Evolutionary conservation across 2,113 vertebrate genomes (phyloP).

Genomic region (Alligator mississippiensis): DNA sequence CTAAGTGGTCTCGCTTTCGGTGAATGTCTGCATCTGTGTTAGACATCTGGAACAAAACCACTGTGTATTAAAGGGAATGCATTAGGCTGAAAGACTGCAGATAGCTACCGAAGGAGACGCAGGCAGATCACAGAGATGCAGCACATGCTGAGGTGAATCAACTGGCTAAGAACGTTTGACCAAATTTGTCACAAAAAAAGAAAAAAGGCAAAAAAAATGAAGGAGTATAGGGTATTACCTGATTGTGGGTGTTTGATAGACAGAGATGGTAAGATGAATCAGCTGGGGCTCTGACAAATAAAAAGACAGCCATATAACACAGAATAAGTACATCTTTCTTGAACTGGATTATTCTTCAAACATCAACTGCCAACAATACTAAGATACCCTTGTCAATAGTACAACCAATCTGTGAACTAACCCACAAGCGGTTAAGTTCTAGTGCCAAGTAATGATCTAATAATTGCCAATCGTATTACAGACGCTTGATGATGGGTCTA

Average conservation of each 20-base stretch:
- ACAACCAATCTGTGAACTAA: slow-evolving; percentile 34
- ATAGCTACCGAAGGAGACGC: background rate
- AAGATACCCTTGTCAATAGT: background rate
- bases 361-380: background rate
- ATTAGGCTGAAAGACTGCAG: background rate
- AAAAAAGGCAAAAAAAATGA: background rate
- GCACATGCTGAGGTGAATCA: background rate
- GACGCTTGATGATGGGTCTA: slow-evolving; percentile 5
- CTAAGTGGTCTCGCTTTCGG: slow-evolving; percentile 66
- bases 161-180: background rate
- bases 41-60: slow-evolving; percentile 55
- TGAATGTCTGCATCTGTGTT: slow-evolving; percentile 64
- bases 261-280: slow-evolving; percentile 73
- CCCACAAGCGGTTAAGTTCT: slow-evolving; percentile 30
- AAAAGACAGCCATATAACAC: slow-evolving; percentile 6
- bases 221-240: slow-evolving; percentile 67
- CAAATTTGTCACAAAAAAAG: slow-evolving; percentile 3
- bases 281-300: slow-evolving; percentile 64
- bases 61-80: background rate
- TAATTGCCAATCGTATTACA: background rate
- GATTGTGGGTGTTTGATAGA: slow-evolving; percentile 73
- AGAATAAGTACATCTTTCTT: slow-evolving; percentile 8
- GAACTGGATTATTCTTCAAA: background rate
- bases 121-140: background rate
- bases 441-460: background rate